Conservation (phyloP, 2,113 vertebrate genomes). For the Pseudorhombus dupliciocellatus region DNA sequence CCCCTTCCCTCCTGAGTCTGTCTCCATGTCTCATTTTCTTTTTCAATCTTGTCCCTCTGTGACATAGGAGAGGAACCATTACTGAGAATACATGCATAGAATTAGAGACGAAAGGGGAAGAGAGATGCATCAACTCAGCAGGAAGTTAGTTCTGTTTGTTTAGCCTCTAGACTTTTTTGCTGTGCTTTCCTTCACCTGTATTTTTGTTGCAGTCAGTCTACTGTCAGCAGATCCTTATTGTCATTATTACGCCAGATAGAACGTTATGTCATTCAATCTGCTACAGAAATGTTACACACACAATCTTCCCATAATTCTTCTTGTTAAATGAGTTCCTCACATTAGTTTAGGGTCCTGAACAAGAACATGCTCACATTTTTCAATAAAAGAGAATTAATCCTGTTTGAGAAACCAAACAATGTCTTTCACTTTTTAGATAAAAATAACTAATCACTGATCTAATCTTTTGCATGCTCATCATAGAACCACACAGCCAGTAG, state of each 20-base stretch:
- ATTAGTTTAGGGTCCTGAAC: too few relatives aligned
- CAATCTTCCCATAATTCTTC: too few relatives aligned
- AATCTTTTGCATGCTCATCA: too few relatives aligned
- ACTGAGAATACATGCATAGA: neutral
- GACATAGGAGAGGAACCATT: slow-evolving; percentile 9
- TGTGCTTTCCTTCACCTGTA: neutral
- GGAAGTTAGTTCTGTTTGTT: neutral
- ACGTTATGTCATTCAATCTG: too few relatives aligned
- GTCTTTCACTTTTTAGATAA: too few relatives aligned
- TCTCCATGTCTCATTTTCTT: slow-evolving; percentile 26
- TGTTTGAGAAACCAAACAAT: too few relatives aligned
- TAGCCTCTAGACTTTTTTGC: slow-evolving; percentile 1
- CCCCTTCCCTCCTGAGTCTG: slow-evolving; percentile 51
- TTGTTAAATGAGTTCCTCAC: too few relatives aligned
- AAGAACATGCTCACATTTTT: too few relatives aligned
- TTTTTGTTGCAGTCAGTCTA: neutral
- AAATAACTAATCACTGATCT: too few relatives aligned
- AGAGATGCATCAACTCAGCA: neutral
- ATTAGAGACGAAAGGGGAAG: neutral
- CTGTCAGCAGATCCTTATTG: neutral
- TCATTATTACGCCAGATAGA: neutral
- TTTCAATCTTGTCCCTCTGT: slow-evolving; percentile 27
- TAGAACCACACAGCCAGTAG: too few relatives aligned
- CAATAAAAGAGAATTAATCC: too few relatives aligned
- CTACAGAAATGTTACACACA: too few relatives aligned